These are phyloP conservation scores for Lumbricus terrestris DNA, from an alignment of 2,888 invertebrate species.

Conservation along the genomic window DNA sequence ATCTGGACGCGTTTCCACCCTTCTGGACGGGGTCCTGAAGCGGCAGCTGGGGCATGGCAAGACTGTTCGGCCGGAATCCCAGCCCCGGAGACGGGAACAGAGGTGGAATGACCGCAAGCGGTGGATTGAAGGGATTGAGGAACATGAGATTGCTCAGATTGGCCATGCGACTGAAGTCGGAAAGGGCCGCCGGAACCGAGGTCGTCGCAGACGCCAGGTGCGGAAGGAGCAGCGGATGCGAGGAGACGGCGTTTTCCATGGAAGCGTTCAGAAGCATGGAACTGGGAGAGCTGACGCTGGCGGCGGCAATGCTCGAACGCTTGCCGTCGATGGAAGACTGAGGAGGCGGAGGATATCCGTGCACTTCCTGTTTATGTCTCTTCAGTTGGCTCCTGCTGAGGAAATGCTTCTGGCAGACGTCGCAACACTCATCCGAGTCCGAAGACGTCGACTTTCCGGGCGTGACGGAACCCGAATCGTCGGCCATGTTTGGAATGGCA, in stretches of 20 bases:
- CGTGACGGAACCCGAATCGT: background rate
- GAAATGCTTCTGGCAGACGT: slow-evolving; percentile 73
- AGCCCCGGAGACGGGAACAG: background rate
- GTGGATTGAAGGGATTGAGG: slow-evolving; percentile 16
- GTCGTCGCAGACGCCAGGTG: background rate
- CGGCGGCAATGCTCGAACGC: background rate
- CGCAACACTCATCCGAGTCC: slow-evolving; percentile 72
- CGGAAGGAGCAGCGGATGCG: slow-evolving; percentile 15
- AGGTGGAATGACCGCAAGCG: slow-evolving; percentile 12
- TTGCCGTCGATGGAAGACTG: too few species aligned
- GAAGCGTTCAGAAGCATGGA: background rate
- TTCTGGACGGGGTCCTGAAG: slow-evolving; percentile 17
- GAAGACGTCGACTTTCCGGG: background rate
- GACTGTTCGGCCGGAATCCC: background rate
- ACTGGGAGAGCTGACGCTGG: background rate
- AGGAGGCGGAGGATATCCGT: slow-evolving; percentile 45
- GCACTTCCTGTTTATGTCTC: slow-evolving; percentile 57
- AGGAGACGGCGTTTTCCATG: slow-evolving; percentile 25
- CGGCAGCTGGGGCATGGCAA: slow-evolving; percentile 4
- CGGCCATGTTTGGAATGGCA: background rate
- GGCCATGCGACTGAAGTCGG: slow-evolving; percentile 22
- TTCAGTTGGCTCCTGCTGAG: slow-evolving; percentile 56
- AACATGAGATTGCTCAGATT: slow-evolving; percentile 21
- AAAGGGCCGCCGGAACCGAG: background rate
- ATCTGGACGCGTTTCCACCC: background rate